Base-by-base conservation (phyloP, 2,113 vertebrate genomes). In the Cyanocitta stelleri region DNA sequence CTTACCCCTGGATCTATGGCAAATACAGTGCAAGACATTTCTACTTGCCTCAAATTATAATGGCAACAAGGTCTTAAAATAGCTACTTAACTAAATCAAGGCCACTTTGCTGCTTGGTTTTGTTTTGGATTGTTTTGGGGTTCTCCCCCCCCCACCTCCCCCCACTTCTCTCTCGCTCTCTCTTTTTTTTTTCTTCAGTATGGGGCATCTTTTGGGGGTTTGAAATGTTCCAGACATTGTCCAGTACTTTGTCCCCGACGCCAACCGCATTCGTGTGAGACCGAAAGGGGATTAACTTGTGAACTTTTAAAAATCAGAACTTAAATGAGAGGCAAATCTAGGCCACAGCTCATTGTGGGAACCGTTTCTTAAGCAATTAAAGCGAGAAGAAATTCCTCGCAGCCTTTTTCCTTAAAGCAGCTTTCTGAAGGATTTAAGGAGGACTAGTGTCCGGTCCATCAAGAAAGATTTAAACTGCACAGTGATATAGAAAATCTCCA, bases 361-460 rank as follows among this genome's bases (percentile, higher is more conserved):
- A 98, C 97, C 98, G 98, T 98, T 98, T 98, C 98, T 98, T 98
- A 99, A 99, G 98, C 98, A 99, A 99, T 99, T 99, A 99, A 99
- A 98, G 98, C 98, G 98, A 98, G 98, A 98, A 98, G 98, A 98
- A 98, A 98, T 99, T 98, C 98, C 98, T 98, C 98, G 98, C 98
- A 98, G 98, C 98, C 98, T 98, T 98, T 98, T 98, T 98, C 98
- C 98, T 98, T 98, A 98, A 99, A 99, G 98, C 98, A 98, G 98
- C 98, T 98, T 99, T 98, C 97, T 97, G 97, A 97, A 97, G 97
- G 97, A 95, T 98, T 97, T 98, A 99, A 98, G 98, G 98, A 98
- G 97, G 98, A 98, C 98, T 98, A 98, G 98, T 98, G 98, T 99
- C 98, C 98, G 98, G 98, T 98, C 96, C 96, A 98, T 98, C 97